Base-by-base conservation (phyloP, 1,140 invertebrate genomes). In the Acromyrmex charruanus region DNA sequence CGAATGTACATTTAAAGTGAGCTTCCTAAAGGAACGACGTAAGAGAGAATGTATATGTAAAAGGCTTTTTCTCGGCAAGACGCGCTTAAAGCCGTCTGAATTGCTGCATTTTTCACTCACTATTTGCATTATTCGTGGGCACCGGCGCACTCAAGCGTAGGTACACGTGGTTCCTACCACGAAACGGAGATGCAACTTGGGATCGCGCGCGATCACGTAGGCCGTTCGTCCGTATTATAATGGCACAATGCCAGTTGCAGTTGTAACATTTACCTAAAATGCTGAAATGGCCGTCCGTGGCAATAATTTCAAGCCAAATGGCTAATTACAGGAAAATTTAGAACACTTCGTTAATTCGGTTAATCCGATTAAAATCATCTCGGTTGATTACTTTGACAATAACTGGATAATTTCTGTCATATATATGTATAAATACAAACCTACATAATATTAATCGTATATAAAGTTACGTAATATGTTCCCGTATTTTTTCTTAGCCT, bases 341-440 rank as follows among this genome's bases (percentile, higher is more conserved):
- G 85, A 72, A 49, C 87, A 61, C 49, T 71, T 79, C 49, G 77
- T 87, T 90, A 89, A 90, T 90, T 77, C 71, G 71, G 71, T 87
- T 90, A 89, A 90, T 90, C 84, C 63, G 71, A 90, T 89, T 90
- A 89, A 89, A 84, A 84, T 89, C 68, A 84, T 14, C 53, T 39
- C 71, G 58, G 68, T 61, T 51, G n/a, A 77, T 51, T 58, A 74
- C 53, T 59, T 35, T 16, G 12, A 61, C 18, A 28, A 59, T 59
- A 71, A 28, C 18, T 53, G 35, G 14, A 39, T 35, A 49, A 77
- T 49, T 49, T 77, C 28, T 61, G 5, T 74, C 28, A n/a, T 58
- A 16, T 7, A 39, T 75, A 7, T 14, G 16, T 75, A 7, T 14
- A 59, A 58, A 14, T 21, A 21, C 44, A 7, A 21, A 16, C 7